A percentile compares a stretch with the other conserved stretches of the same genome.
These are phyloP conservation scores for Palythoa heliodiscus DNA, from an alignment of 92 coral and sea anemone genomes.

Conservation along the genomic window DNA sequence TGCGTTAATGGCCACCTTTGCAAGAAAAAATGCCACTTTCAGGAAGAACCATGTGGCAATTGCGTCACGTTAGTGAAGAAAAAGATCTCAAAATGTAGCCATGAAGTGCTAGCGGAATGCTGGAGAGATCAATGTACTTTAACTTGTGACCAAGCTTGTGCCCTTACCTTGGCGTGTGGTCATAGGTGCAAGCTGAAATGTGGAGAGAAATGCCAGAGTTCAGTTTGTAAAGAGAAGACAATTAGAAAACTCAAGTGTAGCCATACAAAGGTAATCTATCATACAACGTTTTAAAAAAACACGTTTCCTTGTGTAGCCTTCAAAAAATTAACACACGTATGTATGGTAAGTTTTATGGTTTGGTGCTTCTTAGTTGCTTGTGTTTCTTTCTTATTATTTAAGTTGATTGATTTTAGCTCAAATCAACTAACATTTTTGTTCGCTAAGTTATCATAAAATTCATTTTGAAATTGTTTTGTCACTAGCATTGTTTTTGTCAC, in stretches of 20 bases:
- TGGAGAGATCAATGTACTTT: constrained; percentile 1
- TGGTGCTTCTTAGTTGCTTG: no score
- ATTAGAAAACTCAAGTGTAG: constrained; percentile 37
- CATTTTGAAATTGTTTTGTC: no score
- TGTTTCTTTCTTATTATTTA: no score
- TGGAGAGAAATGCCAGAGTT: constrained; percentile 45
- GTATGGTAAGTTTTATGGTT: no score
- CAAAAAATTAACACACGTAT: no score
- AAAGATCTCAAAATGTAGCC: constrained; percentile 39
- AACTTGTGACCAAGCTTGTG: constrained; percentile 45
- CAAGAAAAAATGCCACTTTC: constrained; percentile 48
- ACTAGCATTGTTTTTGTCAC: no score
- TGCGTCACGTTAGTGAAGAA: constrained; percentile 9
- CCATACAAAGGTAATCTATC: constrained; percentile 14
- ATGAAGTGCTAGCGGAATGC: constrained; percentile 30
- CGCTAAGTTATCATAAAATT: no score
- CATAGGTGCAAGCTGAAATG: constrained; percentile 52
- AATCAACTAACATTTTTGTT: no score
- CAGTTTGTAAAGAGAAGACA: constrained; percentile 29
- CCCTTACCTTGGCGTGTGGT: constrained; percentile 42
- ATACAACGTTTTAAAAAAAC: no score
- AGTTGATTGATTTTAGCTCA: no score
- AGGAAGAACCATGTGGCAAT: constrained; percentile 34
- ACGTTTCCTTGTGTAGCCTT: background rate
- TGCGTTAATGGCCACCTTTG: constrained; percentile 50